These are phyloP conservation scores for Limnephilus marmoratus DNA, from an alignment of 2,888 invertebrate genomes.

Conservation along the genomic window DNA sequence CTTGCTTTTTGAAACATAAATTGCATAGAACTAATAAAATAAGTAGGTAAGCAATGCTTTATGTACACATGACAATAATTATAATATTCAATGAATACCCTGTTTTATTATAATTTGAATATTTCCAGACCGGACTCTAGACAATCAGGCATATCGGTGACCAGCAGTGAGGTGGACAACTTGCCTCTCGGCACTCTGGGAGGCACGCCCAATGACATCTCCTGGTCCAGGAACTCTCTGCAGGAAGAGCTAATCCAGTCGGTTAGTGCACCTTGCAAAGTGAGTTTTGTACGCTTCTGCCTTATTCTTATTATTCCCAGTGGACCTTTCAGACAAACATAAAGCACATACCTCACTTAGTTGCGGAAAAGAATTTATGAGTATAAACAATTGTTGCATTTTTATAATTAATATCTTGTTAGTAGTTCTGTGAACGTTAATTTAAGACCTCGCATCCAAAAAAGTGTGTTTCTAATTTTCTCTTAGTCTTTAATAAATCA, in stretches of 20 bases:
- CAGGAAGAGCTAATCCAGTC: slow-evolving; percentile 84
- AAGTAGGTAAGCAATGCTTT: not conserved
- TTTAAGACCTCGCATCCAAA: no score
- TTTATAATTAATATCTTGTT: not conserved
- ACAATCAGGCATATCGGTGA: slow-evolving; percentile 80
- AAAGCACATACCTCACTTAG: not conserved
- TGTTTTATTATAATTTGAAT: slow-evolving; percentile 62
- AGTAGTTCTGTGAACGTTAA: no score
- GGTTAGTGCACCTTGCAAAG: slow-evolving; percentile 72
- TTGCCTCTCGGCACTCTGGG: slow-evolving; percentile 70
- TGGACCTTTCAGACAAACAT: not conserved
- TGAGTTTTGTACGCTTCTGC: slow-evolving; percentile 60
- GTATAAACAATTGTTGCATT: not conserved
- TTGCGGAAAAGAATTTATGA: not conserved
- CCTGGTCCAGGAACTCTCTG: slow-evolving; percentile 81
- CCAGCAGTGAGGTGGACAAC: slow-evolving; percentile 76
- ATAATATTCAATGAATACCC: not conserved
- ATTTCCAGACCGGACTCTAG: slow-evolving; percentile 75
- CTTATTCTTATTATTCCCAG: not conserved
- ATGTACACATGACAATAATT: not conserved
- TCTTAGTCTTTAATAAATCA: no score
- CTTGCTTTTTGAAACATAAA: not conserved
- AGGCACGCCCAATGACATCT: slow-evolving; percentile 72
- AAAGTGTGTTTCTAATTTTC: no score
- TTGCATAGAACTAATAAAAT: not conserved